A percentile compares a stretch with the other conserved stretches of the same genome.
Conservation (phyloP, 2,888 invertebrate species). For the Empis livida region DNA sequence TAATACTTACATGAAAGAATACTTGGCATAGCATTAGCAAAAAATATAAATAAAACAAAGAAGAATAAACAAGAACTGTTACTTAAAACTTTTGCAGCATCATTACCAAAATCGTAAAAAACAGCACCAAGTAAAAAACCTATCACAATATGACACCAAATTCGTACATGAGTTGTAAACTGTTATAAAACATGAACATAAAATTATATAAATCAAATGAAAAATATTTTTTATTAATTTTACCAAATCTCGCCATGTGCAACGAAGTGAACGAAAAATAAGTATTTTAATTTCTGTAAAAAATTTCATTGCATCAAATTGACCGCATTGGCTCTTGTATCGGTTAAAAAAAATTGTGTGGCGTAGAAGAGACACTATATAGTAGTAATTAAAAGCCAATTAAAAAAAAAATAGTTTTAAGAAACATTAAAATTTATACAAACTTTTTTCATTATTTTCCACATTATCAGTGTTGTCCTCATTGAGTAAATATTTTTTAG, state of each 20-base stretch:
- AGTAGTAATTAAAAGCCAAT: too few relatives aligned
- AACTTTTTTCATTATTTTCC: background rate
- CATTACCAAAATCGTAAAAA: constrained; percentile 70
- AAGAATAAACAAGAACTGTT: constrained; percentile 85
- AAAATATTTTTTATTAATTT: too few relatives aligned
- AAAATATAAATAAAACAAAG: constrained; percentile 82
- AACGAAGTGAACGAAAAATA: too few relatives aligned
- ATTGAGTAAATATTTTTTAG: background rate
- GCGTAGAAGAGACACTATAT: too few relatives aligned
- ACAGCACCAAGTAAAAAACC: constrained; percentile 70
- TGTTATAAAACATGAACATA: background rate
- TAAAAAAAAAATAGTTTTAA: too few relatives aligned
- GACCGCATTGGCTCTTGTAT: too few relatives aligned
- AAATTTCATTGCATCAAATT: too few relatives aligned
- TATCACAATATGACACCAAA: constrained; percentile 64
- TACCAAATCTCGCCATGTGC: too few relatives aligned
- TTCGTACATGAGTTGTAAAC: constrained; percentile 40
- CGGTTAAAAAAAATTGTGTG: too few relatives aligned
- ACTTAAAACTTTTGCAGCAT: constrained; percentile 65
- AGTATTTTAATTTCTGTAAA: too few relatives aligned
- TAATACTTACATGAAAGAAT: constrained; percentile 69
- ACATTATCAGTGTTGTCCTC: background rate
- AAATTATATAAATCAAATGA: too few relatives aligned
- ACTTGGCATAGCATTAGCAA: constrained; percentile 82
- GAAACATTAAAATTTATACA: too few relatives aligned